Evolutionary conservation across 2,797 vertebrate genomes (phyloP).

Genomic region (Aratinga solstitialis): DNA sequence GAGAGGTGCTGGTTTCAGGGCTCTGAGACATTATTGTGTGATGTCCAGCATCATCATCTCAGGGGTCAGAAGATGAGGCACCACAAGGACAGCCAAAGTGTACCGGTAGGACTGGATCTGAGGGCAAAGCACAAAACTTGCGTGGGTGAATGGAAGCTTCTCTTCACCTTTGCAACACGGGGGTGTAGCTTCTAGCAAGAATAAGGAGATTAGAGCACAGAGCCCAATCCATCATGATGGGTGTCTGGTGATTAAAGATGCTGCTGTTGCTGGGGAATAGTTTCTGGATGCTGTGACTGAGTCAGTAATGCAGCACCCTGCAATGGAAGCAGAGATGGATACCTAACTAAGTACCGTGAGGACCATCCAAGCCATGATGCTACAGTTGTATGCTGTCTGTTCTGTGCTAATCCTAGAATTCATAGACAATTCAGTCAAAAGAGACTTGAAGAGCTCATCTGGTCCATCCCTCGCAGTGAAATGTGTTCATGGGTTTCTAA

Average conservation of each 20-base stretch:
- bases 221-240: too few species aligned
- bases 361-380: not conserved
- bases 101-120: conserved; percentile 42
- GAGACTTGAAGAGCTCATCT: not conserved
- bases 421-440: not conserved
- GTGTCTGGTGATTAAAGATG: not conserved
- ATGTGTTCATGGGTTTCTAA: not conserved
- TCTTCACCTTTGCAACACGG: conserved; percentile 33
- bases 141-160: conserved; percentile 73
- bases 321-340: not conserved
- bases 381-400: not conserved
- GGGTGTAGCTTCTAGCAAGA: not conserved
- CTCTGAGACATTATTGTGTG: not conserved
- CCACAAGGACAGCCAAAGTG: not conserved
- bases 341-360: not conserved
- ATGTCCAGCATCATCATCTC: not conserved
- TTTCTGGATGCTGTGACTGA: not conserved
- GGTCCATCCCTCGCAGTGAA: not conserved
- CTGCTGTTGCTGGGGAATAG: not conserved
- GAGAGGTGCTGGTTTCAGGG: not conserved
- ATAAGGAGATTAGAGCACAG: not conserved
- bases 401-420: not conserved
- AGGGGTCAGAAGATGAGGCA: not conserved
- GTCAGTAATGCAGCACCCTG: not conserved
- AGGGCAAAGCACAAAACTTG: conserved; percentile 60